A percentile compares a stretch with the other conserved stretches of the same genome.
phyloP scores from a whole-genome alignment of 2,888 invertebrate species.

The Pollenia angustigena region DNA sequence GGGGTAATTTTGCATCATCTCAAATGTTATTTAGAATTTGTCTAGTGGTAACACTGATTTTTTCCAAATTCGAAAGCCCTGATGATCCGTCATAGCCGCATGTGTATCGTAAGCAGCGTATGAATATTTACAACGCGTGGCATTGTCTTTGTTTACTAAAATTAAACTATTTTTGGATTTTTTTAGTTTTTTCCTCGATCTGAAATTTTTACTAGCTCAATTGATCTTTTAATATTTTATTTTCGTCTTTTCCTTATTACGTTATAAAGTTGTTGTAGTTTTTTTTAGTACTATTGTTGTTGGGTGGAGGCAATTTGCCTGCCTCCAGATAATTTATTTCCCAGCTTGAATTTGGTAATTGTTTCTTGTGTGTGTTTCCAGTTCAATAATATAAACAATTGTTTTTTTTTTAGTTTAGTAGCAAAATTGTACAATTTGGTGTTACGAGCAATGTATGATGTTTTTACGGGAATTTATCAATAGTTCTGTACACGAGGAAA shows the following conservation, averaged over 20 bases:
- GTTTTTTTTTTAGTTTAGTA: conserved; percentile 59
- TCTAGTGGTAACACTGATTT: not conserved
- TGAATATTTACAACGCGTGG: conserved; percentile 60
- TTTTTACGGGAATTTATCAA: conserved; percentile 29
- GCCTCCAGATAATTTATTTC: conserved; percentile 76
- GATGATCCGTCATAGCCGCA: conserved; percentile 20
- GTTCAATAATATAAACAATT: conserved; percentile 70
- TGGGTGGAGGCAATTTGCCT: conserved; percentile 60
- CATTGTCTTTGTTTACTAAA: conserved; percentile 65
- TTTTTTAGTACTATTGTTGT: conserved; percentile 30
- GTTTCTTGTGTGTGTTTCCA: conserved; percentile 76
- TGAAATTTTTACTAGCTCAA: conserved; percentile 67
- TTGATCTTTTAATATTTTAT: conserved; percentile 69
- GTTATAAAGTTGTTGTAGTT: conserved; percentile 38
- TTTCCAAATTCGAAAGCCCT: conserved; percentile 35
- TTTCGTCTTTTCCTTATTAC: conserved; percentile 68
- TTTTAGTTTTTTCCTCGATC: conserved; percentile 28
- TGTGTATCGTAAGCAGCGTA: not conserved
- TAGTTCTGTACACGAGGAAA: conserved; percentile 36
- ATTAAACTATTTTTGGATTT: conserved; percentile 69
- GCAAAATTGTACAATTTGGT: conserved; percentile 69
- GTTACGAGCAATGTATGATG: conserved; percentile 32
- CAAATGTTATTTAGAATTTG: no score
- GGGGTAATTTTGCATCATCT: no score
- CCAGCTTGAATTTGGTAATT: conserved; percentile 79